These are phyloP conservation scores for Plutella xylostella DNA, from an alignment of 2,888 invertebrate species.

Conservation along the genomic window DNA sequence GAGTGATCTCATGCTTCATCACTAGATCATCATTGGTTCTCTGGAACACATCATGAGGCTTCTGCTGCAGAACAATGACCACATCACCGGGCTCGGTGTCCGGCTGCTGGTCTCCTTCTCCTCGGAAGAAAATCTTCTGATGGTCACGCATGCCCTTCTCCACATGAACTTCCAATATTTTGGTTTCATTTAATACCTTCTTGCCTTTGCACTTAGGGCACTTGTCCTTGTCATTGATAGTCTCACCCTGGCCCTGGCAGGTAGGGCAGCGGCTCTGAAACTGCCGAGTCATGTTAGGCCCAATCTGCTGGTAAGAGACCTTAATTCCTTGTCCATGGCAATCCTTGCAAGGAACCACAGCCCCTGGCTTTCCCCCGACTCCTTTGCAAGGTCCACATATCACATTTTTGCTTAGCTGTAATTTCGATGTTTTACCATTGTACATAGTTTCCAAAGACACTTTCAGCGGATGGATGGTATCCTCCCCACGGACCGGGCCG, in stretches of 20 bases:
- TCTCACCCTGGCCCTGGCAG: constrained; percentile 78
- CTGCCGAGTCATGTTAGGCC: constrained; percentile 74
- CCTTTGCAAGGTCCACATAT: constrained; percentile 84
- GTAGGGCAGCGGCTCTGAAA: constrained; percentile 71
- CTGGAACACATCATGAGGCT: constrained; percentile 82
- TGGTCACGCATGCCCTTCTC: constrained; percentile 91
- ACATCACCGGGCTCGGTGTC: constrained; percentile 90
- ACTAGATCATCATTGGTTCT: constrained; percentile 81
- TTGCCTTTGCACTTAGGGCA: constrained; percentile 87
- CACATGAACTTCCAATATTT: constrained; percentile 88
- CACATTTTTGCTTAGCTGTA: constrained; percentile 85
- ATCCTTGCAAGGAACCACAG: constrained; percentile 74
- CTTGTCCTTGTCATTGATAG: constrained; percentile 83
- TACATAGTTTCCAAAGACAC: constrained; percentile 93
- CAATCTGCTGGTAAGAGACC: constrained; percentile 77
- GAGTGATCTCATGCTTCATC: constrained; percentile 79
- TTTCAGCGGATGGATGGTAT: constrained; percentile 85
- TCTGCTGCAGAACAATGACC: constrained; percentile 85
- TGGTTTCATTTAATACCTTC: constrained; percentile 84
- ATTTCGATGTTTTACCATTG: constrained; percentile 86
- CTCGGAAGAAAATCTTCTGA: constrained; percentile 86
- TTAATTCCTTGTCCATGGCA: constrained; percentile 86
- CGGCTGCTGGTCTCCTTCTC: constrained; percentile 93
- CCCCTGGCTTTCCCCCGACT: constrained; percentile 79
- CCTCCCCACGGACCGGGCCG: constrained; percentile 78